Evolutionary conservation across 1,140 invertebrate species (phyloP), one percentile per base, ranked within the genome.

Genomic region (Rhopalosiphum padi): DNA sequence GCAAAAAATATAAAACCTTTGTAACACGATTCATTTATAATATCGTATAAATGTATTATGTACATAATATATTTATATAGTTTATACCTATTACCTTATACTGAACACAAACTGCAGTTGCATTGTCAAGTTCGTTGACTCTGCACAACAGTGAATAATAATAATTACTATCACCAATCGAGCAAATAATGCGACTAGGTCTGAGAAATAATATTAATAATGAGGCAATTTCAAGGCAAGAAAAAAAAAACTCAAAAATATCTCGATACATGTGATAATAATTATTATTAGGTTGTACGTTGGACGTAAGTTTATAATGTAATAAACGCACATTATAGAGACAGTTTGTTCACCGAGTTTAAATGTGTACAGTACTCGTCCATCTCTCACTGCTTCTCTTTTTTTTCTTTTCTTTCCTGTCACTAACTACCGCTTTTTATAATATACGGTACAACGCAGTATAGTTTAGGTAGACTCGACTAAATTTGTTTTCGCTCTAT

Each of bases 51-150:
- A 41, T 41, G 46, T 46, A 9, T 46, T 9, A 9, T 46, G 46
- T 9, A 46, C 18, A 18, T 18, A 1, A 18, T 48, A 48, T 11
- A 15, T 48, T 18, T 15, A 48, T 48, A 48, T 48, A 51, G 15
- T 18, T 51, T 51, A 87, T 87, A 48, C 3, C 30, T 46, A 43
- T 46, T 46, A 46, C 46, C 46, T 46, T 46, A 48, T 48, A 87
- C 25, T n/a, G 25, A n/a, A 30, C 25, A n/a, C 30, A 51, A 53
- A n/a, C n/a, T 37, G 83, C 83, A 86, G 37, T 43, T 77, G 60
- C 60, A 86, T 86, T 86, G 37, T 86, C 41, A 35, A 43, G 83
- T 86, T 86, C 83, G 83, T 86, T 86, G 83, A 86, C 83, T 77
- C n/a, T n/a, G 30, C 60, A n/a, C n/a, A 2, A 77, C 30, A 77